Base-by-base conservation (phyloP, 1,140 invertebrate genomes). In the Drosophila mayri region DNA sequence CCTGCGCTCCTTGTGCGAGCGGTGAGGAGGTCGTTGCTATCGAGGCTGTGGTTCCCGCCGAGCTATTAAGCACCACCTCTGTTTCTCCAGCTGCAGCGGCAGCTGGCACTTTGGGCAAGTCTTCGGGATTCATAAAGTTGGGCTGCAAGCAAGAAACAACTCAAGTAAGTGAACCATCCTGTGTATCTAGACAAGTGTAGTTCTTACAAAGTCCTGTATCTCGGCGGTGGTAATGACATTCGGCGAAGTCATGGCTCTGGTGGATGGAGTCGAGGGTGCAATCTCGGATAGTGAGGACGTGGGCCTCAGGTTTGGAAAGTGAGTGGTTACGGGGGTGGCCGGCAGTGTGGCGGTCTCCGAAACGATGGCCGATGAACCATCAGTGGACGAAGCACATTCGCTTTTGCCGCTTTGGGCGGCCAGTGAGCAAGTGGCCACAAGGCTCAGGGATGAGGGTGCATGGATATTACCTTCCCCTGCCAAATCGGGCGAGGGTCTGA, bases 41-140 rank as follows among this genome's bases (percentile, higher is more conserved):
- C 30, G 84, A 88, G 16, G 85, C 84, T 50, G 84, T 88, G 16
- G 84, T 88, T 16, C 84, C 84, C 37, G 85, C 72, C 28, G 80
- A 88, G 16, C 84, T 88, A 38, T 88, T 88, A 4, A 88, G 47
- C 18, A 70, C 77, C 11, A 74, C 63, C n/a, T 88, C 85, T 11
- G 54, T 60, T 18, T 84, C 83, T 3, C 52, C 73, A 9, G n/a
- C 12, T 14, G 25, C 25, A 25, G 25, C 25, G 5, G 25, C 6
- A 22, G 52, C 43, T 55, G 76, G 65, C 28, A 81, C 37, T n/a
- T 88, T 84, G 7, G 84, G 84, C 54, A 87, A 71, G 12, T 84
- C 76, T 4, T 83, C 61, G 1, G 76, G 67, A 47, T 10, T 44
- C 12, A 87, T 8, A 14, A 84, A 74, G 43, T 66, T 71, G 35